Evolutionary conservation across 2,113 vertebrate genomes (phyloP).

Genomic region (Solea senegalensis): DNA sequence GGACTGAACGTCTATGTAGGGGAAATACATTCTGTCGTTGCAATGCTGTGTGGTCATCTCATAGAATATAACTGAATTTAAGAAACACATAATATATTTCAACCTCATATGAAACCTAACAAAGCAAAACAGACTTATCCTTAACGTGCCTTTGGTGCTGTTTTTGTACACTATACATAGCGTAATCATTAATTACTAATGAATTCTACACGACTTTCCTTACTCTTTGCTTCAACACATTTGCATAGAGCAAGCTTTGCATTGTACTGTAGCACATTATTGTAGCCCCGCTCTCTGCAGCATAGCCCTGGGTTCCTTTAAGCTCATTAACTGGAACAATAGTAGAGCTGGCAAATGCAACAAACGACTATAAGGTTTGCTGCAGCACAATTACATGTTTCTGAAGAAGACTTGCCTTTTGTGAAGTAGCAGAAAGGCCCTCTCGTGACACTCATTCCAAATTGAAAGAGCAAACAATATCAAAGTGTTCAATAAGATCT

Average conservation of each 20-base stretch:
- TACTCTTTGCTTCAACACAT: slow-evolving; percentile 35
- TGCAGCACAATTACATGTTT: slow-evolving; percentile 42
- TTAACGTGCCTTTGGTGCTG: slow-evolving; percentile 36
- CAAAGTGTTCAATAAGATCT: slow-evolving; percentile 18
- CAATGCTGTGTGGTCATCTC: slow-evolving; percentile 15
- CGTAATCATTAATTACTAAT: slow-evolving; percentile 48
- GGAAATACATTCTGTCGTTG: slow-evolving; percentile 28
- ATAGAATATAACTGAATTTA: slow-evolving; percentile 29
- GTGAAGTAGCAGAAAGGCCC: slow-evolving; percentile 27
- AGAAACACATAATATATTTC: slow-evolving; percentile 22
- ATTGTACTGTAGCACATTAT: slow-evolving; percentile 20
- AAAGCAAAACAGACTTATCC: slow-evolving; percentile 28
- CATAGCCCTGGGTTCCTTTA: slow-evolving; percentile 10
- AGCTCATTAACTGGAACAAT: slow-evolving; percentile 68
- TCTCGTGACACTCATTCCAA: slow-evolving; percentile 3
- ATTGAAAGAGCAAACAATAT: slow-evolving; percentile 18
- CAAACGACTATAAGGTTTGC: slow-evolving; percentile 42
- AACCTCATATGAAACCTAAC: slow-evolving; percentile 18
- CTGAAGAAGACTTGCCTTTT: slow-evolving; percentile 11
- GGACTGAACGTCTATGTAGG: slow-evolving; percentile 13
- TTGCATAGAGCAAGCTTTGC: slow-evolving; percentile 61
- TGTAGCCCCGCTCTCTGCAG: slow-evolving; percentile 6
- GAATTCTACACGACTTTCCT: slow-evolving; percentile 29
- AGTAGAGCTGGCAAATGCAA: slow-evolving; percentile 41
- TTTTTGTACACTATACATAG: slow-evolving; percentile 42